Base-by-base conservation (phyloP, 1,140 invertebrate genomes). In the Liolophura sinensis region DNA sequence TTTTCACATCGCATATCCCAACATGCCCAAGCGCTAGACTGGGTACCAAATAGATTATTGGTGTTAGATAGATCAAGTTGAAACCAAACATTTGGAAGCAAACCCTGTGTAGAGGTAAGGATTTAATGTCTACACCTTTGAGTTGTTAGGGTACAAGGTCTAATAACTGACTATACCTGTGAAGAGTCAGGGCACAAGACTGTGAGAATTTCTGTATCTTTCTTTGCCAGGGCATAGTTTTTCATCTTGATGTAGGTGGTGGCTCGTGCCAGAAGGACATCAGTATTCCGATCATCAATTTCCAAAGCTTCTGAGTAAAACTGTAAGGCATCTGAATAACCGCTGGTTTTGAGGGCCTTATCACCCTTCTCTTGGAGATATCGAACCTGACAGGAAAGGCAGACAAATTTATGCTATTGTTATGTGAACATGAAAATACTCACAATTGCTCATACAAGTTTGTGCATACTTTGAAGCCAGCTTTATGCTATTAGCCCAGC, bases 271-370 rank as follows among this genome's bases (percentile, higher is more conserved):
- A 73, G 64, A 22, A 82, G 61, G 6, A 80, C 75, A 9, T 73
- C 70, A 12, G 70, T 62, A 63, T 79, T 78, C 25, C 70, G 72
- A 15, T 72, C 75, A 65, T 82, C 78, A 64, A 82, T 81, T 61
- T 81, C 78, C 22, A 82, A 55, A 16, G 79, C 79, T 57, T 82
- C 80, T 66, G 75, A 78, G 60, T 80, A 82, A 50, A 58, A 73
- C 52, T 67, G 70, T 14, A 82, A 59, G 12, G 80, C 80, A 12
- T 74, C 75, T 15, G 47, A 60, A 63, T 75, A 79, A 27, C 81
- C 73, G 9, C 71, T 67, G 18, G 70, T 65, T 40, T 74, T 63
- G 6, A 78, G 65, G 20, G 78, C 78, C 54, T 71, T 67, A 59
- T 77, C 74, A n/a, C 78, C 80, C 59, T 67, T 66, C 40, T 78